Evolutionary conservation across 2,113 vertebrate genomes (phyloP).

Genomic region (Talpa occidentalis): DNA sequence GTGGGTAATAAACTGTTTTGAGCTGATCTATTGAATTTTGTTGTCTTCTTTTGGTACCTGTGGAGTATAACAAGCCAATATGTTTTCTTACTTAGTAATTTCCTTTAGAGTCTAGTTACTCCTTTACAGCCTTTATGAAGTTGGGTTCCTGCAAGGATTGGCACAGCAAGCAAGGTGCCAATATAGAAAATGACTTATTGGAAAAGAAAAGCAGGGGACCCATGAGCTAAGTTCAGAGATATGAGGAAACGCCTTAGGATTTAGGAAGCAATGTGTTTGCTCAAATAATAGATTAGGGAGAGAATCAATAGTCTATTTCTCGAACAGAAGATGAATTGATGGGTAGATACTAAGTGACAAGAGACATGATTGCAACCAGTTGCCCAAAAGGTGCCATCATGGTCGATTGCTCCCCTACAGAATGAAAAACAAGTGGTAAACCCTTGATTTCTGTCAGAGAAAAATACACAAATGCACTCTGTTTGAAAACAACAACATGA

Average conservation of each 20-base stretch:
- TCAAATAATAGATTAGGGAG: background rate
- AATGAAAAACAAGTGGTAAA: background rate
- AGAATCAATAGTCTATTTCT: background rate
- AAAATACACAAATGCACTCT: background rate
- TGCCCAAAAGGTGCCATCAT: background rate
- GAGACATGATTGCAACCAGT: background rate
- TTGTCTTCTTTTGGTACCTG: background rate
- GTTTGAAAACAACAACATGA: background rate
- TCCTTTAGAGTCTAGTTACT: background rate
- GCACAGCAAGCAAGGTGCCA: background rate
- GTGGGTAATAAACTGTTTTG: constrained; percentile 23
- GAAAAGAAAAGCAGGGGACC: background rate
- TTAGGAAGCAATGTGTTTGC: background rate
- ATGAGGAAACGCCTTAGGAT: background rate
- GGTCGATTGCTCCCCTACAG: background rate
- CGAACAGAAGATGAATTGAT: background rate
- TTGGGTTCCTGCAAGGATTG: background rate
- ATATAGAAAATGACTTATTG: background rate
- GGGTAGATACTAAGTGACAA: background rate
- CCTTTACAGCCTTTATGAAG: background rate
- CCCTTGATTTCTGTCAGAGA: background rate
- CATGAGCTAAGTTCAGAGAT: background rate
- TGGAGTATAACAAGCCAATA: background rate
- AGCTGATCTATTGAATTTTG: background rate
- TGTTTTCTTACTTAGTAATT: background rate